A percentile compares a stretch with the other conserved stretches of the same genome.
Conservation (phyloP, 2,888 invertebrate species). For the Trissoscelio sp. region DNA sequence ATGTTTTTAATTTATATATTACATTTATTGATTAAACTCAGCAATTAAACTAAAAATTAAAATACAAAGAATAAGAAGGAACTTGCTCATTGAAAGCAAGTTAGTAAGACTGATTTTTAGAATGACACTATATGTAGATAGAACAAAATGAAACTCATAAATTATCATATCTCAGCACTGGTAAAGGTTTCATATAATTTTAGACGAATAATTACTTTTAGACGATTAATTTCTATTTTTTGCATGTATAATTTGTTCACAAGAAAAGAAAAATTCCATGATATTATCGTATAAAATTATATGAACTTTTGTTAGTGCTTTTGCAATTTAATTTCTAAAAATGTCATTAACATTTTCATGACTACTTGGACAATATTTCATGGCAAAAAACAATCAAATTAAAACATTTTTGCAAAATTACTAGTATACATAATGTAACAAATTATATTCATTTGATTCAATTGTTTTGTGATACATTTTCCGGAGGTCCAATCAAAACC, state of each 20-base stretch:
- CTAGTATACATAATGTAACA: neutral
- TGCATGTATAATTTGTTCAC: too few relatives aligned
- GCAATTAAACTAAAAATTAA: conserved; percentile 4
- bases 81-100: neutral
- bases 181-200: neutral
- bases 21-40: neutral
- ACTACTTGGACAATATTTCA: neutral
- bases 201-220: too few relatives aligned
- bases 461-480: conserved; percentile 6
- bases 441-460: neutral
- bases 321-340: too few relatives aligned
- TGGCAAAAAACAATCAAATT: neutral
- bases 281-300: too few relatives aligned
- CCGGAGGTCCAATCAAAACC: conserved; percentile 16
- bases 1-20: neutral
- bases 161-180: neutral
- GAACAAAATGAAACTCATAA: too few relatives aligned
- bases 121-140: conserved; percentile 18
- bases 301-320: too few relatives aligned
- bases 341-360: neutral
- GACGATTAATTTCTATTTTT: too few relatives aligned
- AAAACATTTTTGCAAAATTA: neutral
- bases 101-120: conserved; percentile 46
- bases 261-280: too few relatives aligned
- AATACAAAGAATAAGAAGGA: neutral